Percentiles rank a stretch among this genome's conserved stretches.
Evolutionary conservation across 2,113 vertebrate species (phyloP).

Genomic region (Muntiacus reevesi): DNA sequence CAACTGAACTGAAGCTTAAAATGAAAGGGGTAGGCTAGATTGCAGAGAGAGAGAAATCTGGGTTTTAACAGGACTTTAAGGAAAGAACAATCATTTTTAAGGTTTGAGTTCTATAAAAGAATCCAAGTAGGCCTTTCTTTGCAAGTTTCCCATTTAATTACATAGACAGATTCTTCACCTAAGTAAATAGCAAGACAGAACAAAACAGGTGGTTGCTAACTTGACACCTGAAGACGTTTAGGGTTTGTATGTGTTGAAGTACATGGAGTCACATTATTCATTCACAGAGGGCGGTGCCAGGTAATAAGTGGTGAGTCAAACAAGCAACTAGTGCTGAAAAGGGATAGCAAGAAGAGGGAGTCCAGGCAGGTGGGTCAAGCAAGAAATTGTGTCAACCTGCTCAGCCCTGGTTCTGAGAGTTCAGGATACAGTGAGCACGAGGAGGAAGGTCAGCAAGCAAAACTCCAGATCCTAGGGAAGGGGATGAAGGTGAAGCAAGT

Average conservation of each 20-base stretch:
- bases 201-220: not conserved
- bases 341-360: not conserved
- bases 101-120: not conserved
- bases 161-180: not conserved
- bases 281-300: not conserved
- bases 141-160: not conserved
- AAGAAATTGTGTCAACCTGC: fast-evolving
- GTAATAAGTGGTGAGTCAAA: not conserved
- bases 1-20: not conserved
- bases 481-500: not conserved
- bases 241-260: not conserved
- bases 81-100: not conserved
- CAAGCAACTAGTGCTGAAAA: no score
- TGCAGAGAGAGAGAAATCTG: not conserved
- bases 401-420: not conserved
- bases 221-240: not conserved
- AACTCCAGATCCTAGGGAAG: not conserved
- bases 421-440: no score
- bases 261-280: not conserved
- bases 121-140: not conserved
- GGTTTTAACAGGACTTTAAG: not conserved
- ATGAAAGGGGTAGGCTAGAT: not conserved
- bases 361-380: not conserved
- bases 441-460: not conserved
- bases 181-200: not conserved